Percentiles rank a stretch among this genome's conserved stretches.
phyloP scores from a whole-genome alignment of 2,797 vertebrate species.

The Scleropages formosus region DNA sequence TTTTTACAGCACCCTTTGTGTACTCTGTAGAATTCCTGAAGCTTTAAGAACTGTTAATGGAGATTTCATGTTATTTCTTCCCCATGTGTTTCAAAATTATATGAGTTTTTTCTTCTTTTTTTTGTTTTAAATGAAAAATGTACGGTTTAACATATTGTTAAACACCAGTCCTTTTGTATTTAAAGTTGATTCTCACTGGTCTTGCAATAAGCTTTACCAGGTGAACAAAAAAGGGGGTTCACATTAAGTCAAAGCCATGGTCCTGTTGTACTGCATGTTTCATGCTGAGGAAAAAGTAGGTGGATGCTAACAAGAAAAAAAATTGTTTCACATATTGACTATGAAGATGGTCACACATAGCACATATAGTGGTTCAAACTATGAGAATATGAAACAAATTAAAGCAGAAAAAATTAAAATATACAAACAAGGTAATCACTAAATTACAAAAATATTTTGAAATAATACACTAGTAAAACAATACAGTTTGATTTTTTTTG shows the following conservation, averaged over 20 bases:
- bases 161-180: not conserved
- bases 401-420: not conserved
- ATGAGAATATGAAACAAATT: not conserved
- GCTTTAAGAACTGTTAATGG: no score
- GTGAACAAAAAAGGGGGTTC: conserved; percentile 35
- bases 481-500: conserved; percentile 65
- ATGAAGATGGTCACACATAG: conserved; percentile 40
- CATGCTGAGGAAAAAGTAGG: conserved; percentile 38
- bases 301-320: conserved; percentile 47
- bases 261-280: conserved; percentile 34
- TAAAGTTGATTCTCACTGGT: no score
- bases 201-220: not conserved
- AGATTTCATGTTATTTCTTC: no score
- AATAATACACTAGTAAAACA: conserved; percentile 67
- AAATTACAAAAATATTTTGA: conserved; percentile 65
- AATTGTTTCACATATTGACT: conserved; percentile 42
- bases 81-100: not conserved
- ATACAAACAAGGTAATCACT: conserved; percentile 10
- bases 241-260: conserved; percentile 34
- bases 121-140: not conserved
- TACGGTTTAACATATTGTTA: conserved; percentile 4
- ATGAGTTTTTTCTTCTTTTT: conserved; percentile 3
- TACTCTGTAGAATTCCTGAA: no score
- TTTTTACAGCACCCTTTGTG: no score
- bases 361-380: not conserved